Conservation (phyloP, 1,140 invertebrate species). For the Trypoxylus dichotomus region DNA sequence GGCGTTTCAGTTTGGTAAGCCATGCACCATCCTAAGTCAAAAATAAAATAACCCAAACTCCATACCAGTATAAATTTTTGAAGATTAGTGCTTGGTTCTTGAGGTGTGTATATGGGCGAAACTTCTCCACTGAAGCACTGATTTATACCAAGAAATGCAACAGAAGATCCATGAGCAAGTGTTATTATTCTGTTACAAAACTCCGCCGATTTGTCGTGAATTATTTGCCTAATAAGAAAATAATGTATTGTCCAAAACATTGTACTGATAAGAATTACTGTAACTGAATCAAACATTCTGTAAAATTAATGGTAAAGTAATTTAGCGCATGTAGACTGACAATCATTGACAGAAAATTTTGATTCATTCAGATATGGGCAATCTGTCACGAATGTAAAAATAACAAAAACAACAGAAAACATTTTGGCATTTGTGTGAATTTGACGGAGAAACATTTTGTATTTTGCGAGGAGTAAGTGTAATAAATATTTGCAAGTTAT, state of each 20-base stretch:
- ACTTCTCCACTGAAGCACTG: conserved; percentile 52
- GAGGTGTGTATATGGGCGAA: conserved; percentile 41
- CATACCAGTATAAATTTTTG: conserved; percentile 43
- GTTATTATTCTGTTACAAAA: conserved; percentile 54
- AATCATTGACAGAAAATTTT: not conserved
- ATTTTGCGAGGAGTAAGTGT: no score
- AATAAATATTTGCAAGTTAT: no score
- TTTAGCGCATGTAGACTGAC: not conserved
- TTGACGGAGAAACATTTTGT: not conserved
- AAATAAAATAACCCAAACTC: conserved; percentile 62
- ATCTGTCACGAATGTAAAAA: not conserved
- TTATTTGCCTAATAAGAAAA: not conserved
- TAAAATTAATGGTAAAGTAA: not conserved
- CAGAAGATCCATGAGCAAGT: conserved; percentile 54
- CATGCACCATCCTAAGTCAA: conserved; percentile 61
- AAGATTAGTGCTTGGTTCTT: conserved; percentile 40
- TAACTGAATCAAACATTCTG: not conserved
- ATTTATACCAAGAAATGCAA: conserved; percentile 50
- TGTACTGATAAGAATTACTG: not conserved
- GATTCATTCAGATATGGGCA: not conserved
- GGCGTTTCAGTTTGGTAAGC: conserved; percentile 55
- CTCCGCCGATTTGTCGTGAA: conserved; percentile 47
- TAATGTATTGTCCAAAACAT: not conserved
- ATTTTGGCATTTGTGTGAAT: not conserved
- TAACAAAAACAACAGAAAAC: conserved; percentile 19